Evolutionary conservation across 2,797 vertebrate species (phyloP), one percentile per base, ranked within the genome.

Genomic region (Diplodus sargus): DNA sequence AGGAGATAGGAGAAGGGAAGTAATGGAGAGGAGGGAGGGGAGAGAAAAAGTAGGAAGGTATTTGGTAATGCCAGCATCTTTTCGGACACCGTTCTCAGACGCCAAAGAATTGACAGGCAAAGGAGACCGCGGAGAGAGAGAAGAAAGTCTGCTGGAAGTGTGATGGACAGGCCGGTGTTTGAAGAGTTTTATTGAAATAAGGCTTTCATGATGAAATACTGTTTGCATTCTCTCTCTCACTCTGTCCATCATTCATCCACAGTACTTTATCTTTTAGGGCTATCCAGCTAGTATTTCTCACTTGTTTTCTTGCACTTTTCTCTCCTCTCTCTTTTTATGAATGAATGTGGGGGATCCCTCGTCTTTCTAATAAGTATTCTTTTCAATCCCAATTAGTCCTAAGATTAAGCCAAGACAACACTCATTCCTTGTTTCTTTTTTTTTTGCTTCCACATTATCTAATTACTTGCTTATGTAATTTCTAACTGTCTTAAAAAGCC

Each of bases 161-260:
- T 87, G 90, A 91, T 52, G 84, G 90, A 86, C 84, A 70, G 84
- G 83, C 82, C 1, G 9, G 45, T 82, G 78, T 85, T 91, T 90
- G 88, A 91, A 90, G 79, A 88, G 75, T 76, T 72, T 77, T 74
- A 87, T 64, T 89, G 79, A 89, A 88, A 90, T 82, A 62, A 73
- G 67, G 60, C 88, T 92, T 91, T 91, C 54, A 85, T 89, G 85
- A 91, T 81, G 78, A 93, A 92, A 91, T 64, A 65, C 65, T 80
- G 59, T 83, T 88, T 85, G 76, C 70, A 66, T 74, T 74, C 75
- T 81, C 76, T 76, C 75, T 70, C 59, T 78, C 67, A 4, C 75
- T 51, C 54, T 53, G 28, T 82, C 65, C 52, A 75, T 64, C 82
- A 85, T 70, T 90, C 87, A 84, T 78, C 72, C 57, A 23, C 68